Base-by-base conservation (phyloP, 2,888 invertebrate species). In the Dysmachus trigonus region DNA sequence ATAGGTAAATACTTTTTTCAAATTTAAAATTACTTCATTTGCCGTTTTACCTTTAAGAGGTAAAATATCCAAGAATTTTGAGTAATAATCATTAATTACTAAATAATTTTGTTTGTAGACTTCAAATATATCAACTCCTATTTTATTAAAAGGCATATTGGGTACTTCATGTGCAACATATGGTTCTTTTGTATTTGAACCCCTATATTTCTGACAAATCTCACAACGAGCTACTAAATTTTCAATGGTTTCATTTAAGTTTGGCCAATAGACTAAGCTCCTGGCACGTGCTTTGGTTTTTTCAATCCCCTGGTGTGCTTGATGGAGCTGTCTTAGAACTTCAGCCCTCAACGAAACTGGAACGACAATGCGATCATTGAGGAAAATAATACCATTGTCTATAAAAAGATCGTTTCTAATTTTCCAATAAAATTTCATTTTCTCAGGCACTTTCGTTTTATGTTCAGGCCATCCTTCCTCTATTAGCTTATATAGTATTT, bases 61-160 rank as follows among this genome's bases (percentile, higher is more conserved):
- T n/a, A n/a, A n/a, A n/a, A n/a, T n/a, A n/a, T n/a, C n/a, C n/a
- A n/a, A n/a, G n/a, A n/a, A n/a, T n/a, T n/a, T n/a, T n/a, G n/a
- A n/a, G n/a, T n/a, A n/a, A n/a, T n/a, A n/a, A n/a, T n/a, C n/a
- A n/a, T n/a, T n/a, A n/a, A n/a, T n/a, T n/a, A n/a, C n/a, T n/a
- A n/a, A n/a, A n/a, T n/a, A n/a, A n/a, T n/a, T n/a, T n/a, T n/a
- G n/a, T n/a, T n/a, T n/a, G n/a, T n/a, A 22, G 31, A 72, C 8
- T 18, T 86, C 87, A 84, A 85, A 86, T 87, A 90, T 89, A 88
- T 90, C 90, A 41, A 88, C 86, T 74, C 87, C 88, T 51, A 90
- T 84, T 79, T 89, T 89, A 79, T 89, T 47, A 22, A 51, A 81
- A 15, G 86, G 84, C 1, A 73, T 30, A 18, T 76, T 10, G 7